phyloP scores from a whole-genome alignment of 2,113 vertebrate species.

The Ceyx cyanopectus region DNA sequence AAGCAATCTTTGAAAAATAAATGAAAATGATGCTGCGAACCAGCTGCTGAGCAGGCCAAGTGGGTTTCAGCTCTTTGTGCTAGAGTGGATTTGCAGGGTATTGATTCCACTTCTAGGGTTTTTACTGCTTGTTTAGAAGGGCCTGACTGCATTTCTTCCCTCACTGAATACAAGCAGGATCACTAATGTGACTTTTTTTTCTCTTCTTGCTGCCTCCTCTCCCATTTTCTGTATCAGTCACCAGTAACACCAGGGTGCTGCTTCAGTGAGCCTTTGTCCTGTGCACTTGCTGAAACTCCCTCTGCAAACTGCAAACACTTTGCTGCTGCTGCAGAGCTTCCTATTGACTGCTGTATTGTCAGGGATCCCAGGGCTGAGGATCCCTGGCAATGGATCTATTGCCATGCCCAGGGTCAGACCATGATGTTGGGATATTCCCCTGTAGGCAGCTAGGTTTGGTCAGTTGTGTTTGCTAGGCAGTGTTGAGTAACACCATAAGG shows the following conservation, averaged over 20 bases:
- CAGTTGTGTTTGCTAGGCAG: neutral
- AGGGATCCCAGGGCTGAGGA: neutral
- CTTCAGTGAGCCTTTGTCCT: neutral
- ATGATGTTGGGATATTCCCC: neutral
- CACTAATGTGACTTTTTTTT: too few relatives aligned
- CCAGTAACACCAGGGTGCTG: neutral
- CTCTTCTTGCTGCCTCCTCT: too few relatives aligned
- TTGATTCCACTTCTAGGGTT: too few relatives aligned
- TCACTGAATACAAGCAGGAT: too few relatives aligned
- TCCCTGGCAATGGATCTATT: too few relatives aligned
- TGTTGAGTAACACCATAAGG: neutral
- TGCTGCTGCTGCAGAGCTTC: neutral
- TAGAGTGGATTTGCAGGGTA: too few relatives aligned
- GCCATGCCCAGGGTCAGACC: neutral
- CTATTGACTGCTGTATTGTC: neutral
- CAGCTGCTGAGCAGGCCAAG: too few relatives aligned
- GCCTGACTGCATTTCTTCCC: too few relatives aligned
- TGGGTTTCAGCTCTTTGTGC: too few relatives aligned
- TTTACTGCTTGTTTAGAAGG: too few relatives aligned
- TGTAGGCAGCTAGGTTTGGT: neutral
- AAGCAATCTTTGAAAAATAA: too few relatives aligned
- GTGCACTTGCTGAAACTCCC: neutral
- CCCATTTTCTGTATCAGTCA: neutral
- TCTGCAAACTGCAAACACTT: neutral
- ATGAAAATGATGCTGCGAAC: too few relatives aligned